phyloP scores from a whole-genome alignment of 2,113 vertebrate species.

The Nothoprocta pentlandii region DNA sequence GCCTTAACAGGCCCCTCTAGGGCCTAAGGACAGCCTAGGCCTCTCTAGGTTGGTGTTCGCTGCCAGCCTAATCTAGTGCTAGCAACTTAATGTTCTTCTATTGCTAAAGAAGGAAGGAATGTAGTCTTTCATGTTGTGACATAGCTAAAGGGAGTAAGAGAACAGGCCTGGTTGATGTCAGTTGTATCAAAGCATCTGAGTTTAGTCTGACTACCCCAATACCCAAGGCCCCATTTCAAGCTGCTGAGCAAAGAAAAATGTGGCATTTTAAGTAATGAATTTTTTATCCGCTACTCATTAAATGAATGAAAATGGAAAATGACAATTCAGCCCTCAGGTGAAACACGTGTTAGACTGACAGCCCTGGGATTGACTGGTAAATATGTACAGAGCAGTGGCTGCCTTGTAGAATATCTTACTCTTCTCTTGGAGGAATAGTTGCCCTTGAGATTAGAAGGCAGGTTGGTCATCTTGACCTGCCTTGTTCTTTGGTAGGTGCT shows the following conservation, averaged over 20 bases:
- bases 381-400: background rate
- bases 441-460: slow-evolving; percentile 9
- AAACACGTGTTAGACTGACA: slow-evolving; percentile 23
- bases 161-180: background rate
- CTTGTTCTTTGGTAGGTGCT: background rate
- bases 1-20: background rate
- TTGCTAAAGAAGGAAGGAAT: background rate
- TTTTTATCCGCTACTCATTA: slow-evolving; percentile 16
- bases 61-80: background rate
- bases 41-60: background rate
- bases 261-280: background rate
- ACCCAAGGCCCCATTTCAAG: slow-evolving; percentile 2
- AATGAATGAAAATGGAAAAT: slow-evolving; percentile 38
- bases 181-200: background rate
- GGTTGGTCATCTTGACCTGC: background rate
- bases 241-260: background rate
- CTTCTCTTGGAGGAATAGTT: background rate
- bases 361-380: slow-evolving; percentile 19
- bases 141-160: background rate
- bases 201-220: background rate
- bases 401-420: background rate
- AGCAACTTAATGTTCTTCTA: background rate
- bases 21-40: background rate
- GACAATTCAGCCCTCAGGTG: slow-evolving; percentile 31
- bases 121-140: background rate